Evolutionary conservation across 2,888 invertebrate genomes (phyloP).

Genomic region (Halocaridina rubra): DNA sequence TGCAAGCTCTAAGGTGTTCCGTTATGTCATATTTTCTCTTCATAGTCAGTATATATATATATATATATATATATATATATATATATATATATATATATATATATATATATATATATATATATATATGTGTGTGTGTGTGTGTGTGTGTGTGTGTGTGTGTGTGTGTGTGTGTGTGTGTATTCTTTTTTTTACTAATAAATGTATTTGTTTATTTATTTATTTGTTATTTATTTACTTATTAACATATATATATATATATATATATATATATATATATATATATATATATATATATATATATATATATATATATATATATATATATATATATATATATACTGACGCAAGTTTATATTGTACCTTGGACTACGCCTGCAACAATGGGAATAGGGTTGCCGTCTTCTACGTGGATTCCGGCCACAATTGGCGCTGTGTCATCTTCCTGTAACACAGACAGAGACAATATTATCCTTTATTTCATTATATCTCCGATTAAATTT

Average conservation of each 20-base stretch:
- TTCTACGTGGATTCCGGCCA: background rate
- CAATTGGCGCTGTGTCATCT: no score
- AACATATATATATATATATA: conserved; percentile 19
- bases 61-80: conserved; percentile 28
- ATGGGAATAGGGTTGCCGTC: background rate
- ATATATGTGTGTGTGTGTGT: background rate
- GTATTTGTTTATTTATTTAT: background rate
- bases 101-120: background rate
- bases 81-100: background rate
- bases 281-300: conserved; percentile 30
- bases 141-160: background rate
- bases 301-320: conserved; percentile 12
- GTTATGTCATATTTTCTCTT: no score
- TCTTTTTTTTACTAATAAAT: background rate
- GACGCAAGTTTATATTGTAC: background rate
- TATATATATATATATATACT: background rate
- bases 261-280: conserved; percentile 28
- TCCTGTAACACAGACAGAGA: no score
- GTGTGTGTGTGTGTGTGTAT: background rate
- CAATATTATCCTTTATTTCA: no score
- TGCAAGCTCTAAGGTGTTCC: no score
- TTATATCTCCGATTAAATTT: no score
- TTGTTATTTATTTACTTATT: no score
- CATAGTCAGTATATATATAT: conserved; percentile 14
- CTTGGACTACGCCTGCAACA: background rate